Conservation (phyloP, 1,140 invertebrate genomes). For the Drosophila baimaii region DNA sequence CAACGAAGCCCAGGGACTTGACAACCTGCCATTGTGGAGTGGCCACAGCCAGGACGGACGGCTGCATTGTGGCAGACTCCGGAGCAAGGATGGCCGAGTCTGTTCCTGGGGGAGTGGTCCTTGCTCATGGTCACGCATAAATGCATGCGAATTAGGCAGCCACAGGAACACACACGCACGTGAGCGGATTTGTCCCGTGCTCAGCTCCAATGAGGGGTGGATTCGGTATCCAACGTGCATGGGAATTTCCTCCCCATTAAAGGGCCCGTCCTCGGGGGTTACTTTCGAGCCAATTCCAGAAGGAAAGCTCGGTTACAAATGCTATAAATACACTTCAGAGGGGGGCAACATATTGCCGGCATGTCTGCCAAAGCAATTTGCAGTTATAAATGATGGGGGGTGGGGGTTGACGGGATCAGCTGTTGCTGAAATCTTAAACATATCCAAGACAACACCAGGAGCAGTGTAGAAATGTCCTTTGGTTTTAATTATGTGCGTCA, state of each 20-base stretch:
- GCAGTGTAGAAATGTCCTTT: neutral
- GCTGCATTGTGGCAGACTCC: slow-evolving; percentile 8
- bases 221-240: slow-evolving; percentile 36
- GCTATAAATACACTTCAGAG: slow-evolving; percentile 68
- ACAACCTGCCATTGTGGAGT: slow-evolving; percentile 68
- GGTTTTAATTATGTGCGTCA: slow-evolving; percentile 68
- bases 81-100: neutral
- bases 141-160: slow-evolving; percentile 79
- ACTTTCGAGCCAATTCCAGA: slow-evolving; percentile 51
- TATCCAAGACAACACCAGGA: slow-evolving; percentile 12
- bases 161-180: slow-evolving; percentile 53
- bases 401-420: slow-evolving; percentile 63
- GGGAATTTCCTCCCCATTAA: slow-evolving; percentile 57
- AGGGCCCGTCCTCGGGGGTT: slow-evolving; percentile 40
- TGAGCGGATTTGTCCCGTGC: slow-evolving; percentile 34
- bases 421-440: slow-evolving; percentile 42
- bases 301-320: slow-evolving; percentile 47
- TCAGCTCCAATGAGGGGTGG: slow-evolving; percentile 15
- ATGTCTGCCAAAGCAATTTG: slow-evolving; percentile 71
- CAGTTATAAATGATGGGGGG: slow-evolving; percentile 67
- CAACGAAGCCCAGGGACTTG: slow-evolving; percentile 38
- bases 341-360: slow-evolving; percentile 71
- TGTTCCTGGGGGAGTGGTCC: slow-evolving; percentile 30
- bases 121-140: slow-evolving; percentile 79
- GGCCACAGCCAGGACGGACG: slow-evolving; percentile 46